Percentiles rank a stretch among this genome's conserved stretches.
Evolutionary conservation across 2,797 vertebrate genomes (phyloP).

Genomic region (Clamator glandarius): DNA sequence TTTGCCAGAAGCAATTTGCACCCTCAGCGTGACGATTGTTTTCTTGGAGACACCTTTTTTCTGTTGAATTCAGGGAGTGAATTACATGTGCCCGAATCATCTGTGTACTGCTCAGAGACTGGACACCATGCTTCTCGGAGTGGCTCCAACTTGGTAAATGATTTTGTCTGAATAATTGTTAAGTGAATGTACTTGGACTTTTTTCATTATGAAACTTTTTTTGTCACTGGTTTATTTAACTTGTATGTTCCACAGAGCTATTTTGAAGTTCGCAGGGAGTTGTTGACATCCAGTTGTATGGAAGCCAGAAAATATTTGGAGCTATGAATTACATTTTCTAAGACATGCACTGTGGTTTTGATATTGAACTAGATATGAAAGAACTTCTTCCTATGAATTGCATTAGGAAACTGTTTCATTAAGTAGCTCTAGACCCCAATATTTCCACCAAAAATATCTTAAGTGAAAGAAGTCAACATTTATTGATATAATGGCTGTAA

Average conservation of each 20-base stretch:
- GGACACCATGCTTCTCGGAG: not conserved
- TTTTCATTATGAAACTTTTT: not conserved
- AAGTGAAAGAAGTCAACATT: not conserved
- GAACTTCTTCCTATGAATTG: not conserved
- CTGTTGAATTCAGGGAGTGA: slow-evolving; percentile 81
- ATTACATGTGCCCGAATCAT: slow-evolving; percentile 64
- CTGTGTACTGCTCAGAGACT: slow-evolving; percentile 3
- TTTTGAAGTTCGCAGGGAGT: not conserved
- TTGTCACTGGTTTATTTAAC: not conserved
- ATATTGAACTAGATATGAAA: not conserved
- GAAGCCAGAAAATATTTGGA: not conserved
- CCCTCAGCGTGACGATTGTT: slow-evolving; percentile 88
- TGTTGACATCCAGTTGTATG: not conserved
- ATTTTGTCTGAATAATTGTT: slow-evolving; percentile 12
- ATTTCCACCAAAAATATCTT: not conserved
- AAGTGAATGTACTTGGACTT: not conserved
- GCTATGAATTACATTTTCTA: not conserved
- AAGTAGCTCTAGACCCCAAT: not conserved
- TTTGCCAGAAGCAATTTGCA: slow-evolving; percentile 87
- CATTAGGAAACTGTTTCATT: not conserved
- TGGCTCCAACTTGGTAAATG: slow-evolving; percentile 59
- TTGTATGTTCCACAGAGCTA: not conserved
- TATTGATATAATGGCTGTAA: not conserved
- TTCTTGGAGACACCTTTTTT: slow-evolving; percentile 89
- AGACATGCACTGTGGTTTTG: not conserved